Evolutionary conservation across 2,113 vertebrate genomes (phyloP), one percentile per base, ranked within the genome.

Genomic region (Noctilio leporinus): DNA sequence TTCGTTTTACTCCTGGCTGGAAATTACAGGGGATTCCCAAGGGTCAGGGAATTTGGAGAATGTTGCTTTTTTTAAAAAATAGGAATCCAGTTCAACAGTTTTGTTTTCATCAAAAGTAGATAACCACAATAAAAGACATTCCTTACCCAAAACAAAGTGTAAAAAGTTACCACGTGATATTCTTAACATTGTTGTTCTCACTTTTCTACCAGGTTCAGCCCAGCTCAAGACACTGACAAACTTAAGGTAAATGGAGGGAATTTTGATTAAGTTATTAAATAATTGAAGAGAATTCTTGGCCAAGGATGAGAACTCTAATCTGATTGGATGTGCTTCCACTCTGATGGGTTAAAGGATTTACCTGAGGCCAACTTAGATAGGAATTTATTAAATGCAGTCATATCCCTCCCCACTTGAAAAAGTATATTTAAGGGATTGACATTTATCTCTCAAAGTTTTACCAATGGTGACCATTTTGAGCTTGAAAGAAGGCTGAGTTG

Each of bases 311-410:
- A 98, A 97, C 73, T 82, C 38, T 94, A 80, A 96, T 97, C 98
- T 98, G 98, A 98, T 70, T 96, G 88, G 40, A 88, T 88, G 95
- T 89, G 38, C 26, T 94, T 96, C 73, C 88, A 86, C 96, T 97
- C 81, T 98, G 98, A 99, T 98, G 98, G 95, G 96, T 98, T 97
- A 97, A 98, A 98, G 98, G 98, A 98, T 98, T 98, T 98, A 98
- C 97, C 98, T 98, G 98, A 99, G 98, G 98, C 98, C 98, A 98
- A 97, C 70, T 20, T 65, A 28, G 55, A 86, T 51, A 80, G 92
- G 40, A 86, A 15, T 28, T 87, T 30, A 76, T 38, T 84, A 45
- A 47, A 7, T 65, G 55, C 5, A 47, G 30, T 75, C 43, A 59
- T 10, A 59, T 70, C 30, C 38, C 49, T 62, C n/a, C 40, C 20